These are phyloP conservation scores for Drosophila koepferae DNA, from an alignment of 2,888 invertebrate species.

Conservation along the genomic window DNA sequence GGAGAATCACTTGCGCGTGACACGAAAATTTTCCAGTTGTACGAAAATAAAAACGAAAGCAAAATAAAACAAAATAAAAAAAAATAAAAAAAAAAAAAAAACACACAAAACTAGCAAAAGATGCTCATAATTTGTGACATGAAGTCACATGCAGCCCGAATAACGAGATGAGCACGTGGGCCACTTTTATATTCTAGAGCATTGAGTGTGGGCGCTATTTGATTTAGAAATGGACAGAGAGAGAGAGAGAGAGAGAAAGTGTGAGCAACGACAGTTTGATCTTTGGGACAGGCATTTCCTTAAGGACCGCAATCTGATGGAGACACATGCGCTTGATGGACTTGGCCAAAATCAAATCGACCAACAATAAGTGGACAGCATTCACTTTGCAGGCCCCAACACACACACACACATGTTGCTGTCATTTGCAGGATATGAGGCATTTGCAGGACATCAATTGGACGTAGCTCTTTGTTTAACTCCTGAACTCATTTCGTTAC, in stretches of 20 bases:
- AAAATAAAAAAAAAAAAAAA: conserved; percentile 13
- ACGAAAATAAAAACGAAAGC: conserved; percentile 25
- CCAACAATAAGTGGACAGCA: conserved; percentile 41
- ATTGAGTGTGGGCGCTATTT: conserved; percentile 32
- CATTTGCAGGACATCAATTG: conserved; percentile 23
- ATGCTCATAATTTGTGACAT: conserved; percentile 22
- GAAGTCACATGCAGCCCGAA: conserved; percentile 51
- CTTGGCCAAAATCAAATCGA: conserved; percentile 47
- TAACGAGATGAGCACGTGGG: conserved; percentile 42
- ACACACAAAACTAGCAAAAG: conserved; percentile 21
- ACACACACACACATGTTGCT: conserved; percentile 25
- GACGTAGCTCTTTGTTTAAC: conserved; percentile 31
- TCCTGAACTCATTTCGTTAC: conserved; percentile 17
- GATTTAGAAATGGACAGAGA: conserved; percentile 20
- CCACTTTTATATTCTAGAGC: conserved; percentile 14
- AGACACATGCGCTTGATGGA: conserved; percentile 65
- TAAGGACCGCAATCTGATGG: conserved; percentile 4
- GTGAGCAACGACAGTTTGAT: not conserved
- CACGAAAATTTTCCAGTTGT: conserved; percentile 55
- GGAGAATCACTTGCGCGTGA: conserved; percentile 51
- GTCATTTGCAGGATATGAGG: conserved; percentile 52
- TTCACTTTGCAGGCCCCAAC: not conserved
- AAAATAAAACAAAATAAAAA: conserved; percentile 16
- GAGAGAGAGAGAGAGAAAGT: not conserved
- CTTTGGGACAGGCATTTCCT: not conserved